Evolutionary conservation across 2,888 invertebrate species (phyloP), one percentile per base, ranked within the genome.

Genomic region (Tipula helvola): DNA sequence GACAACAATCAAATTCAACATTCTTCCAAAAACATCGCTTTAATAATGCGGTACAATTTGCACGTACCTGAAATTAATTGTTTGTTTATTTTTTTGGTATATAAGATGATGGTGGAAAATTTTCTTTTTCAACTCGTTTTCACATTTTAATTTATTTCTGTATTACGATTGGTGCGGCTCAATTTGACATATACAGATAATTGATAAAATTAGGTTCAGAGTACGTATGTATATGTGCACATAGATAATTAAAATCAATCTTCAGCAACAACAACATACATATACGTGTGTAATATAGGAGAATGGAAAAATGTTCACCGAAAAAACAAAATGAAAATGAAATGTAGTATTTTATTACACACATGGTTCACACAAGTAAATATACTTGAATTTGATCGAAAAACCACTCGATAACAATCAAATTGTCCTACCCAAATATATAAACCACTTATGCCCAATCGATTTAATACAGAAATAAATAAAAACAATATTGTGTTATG

Each of bases 1-100:
- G 90, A 89, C 95, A 95, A 89, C 95, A 95, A 83, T 94, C 90
- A 87, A 95, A 94, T 0, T 89, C 87, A 10, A 90, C 88, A 10
- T 91, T 91, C 84, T 93, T 93, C 90, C 94, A 93, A 0, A 90
- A 90, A 87, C 95, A 95, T 86, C 92, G 91, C 5, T 87, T 88
- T 39, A 95, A 90, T 0, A 94, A 89, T 13, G 92, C 89, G 0
- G 90, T 88, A 88, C 95, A 95, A 36, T 92, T 91, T 4, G 88
- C 88, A 2, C 90, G 89, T 36, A 90, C 89, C 91, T 91, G 85
- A 52, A 85, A 52, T 57, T 57, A 83, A 86, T 47, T 83, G 13
- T 42, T 36, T 52, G 52, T 52, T 52, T 44, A 10, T 16, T 86
- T 84, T 84, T 42, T 84, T 57, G 7, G 1, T 7, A 10, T 36